Evolutionary conservation across 2,888 invertebrate genomes (phyloP).

Genomic region (Dicyrtomina minuta): DNA sequence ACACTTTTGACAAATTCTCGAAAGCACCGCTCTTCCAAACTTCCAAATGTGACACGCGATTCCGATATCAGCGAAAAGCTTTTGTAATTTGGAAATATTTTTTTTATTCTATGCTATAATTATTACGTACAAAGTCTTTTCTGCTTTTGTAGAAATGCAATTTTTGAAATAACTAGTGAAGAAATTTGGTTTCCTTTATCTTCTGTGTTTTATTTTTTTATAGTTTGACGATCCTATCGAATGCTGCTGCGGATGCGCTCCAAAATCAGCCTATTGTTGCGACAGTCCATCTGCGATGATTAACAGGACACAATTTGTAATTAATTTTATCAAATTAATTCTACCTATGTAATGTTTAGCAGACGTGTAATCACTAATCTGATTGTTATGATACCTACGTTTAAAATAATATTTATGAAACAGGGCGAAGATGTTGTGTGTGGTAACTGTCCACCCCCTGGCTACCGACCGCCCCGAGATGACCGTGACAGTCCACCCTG

Average conservation of each 20-base stretch:
- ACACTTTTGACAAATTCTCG: conserved; percentile 10
- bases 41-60: conserved; percentile 5
- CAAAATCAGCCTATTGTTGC: conserved; percentile 5
- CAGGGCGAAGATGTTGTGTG: conserved; percentile 14
- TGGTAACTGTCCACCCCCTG: conserved; percentile 8
- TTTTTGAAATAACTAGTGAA: neutral
- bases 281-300: conserved; percentile 16
- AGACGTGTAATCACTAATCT: too few relatives aligned
- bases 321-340: neutral
- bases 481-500: neutral
- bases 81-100: conserved; percentile 2
- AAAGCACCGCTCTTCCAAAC: conserved; percentile 17
- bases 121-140: neutral
- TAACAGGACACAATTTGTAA: conserved; percentile 4
- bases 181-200: neutral
- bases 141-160: neutral
- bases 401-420: too few relatives aligned
- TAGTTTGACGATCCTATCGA: neutral
- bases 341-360: too few relatives aligned
- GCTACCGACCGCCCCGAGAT: too few relatives aligned
- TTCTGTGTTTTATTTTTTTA: neutral
- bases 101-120: neutral
- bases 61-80: conserved; percentile 7
- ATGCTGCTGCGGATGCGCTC: neutral
- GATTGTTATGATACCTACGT: too few relatives aligned